phyloP scores from a whole-genome alignment of 2,113 vertebrate species.

The Tricholaema leucomelas region DNA sequence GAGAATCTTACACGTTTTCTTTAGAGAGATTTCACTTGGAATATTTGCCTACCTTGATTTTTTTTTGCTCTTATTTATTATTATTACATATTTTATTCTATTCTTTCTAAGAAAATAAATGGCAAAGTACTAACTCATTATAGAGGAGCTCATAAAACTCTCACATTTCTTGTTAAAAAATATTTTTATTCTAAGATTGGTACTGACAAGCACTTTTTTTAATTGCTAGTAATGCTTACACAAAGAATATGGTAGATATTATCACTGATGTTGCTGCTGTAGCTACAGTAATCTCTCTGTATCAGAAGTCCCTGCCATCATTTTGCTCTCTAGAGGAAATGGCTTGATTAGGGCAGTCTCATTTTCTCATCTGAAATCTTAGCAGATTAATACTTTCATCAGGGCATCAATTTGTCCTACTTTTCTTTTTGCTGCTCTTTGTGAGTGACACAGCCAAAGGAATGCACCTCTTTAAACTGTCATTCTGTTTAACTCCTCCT shows the following conservation, averaged over 20 bases:
- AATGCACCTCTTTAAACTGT: slow-evolving; percentile 63
- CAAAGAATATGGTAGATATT: neutral
- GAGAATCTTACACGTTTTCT: slow-evolving; percentile 2
- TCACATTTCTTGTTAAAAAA: slow-evolving; percentile 17
- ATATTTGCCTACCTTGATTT: slow-evolving; percentile 38
- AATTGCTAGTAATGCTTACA: slow-evolving; percentile 42
- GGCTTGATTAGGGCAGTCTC: slow-evolving; percentile 28
- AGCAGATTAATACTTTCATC: slow-evolving; percentile 64
- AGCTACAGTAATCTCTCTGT: neutral
- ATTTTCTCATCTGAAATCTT: slow-evolving; percentile 60
- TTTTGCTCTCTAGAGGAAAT: slow-evolving; percentile 4
- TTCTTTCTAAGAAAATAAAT: slow-evolving; percentile 53
- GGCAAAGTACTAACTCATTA: slow-evolving; percentile 56
- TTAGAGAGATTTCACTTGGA: slow-evolving; percentile 37
- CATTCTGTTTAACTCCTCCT: slow-evolving; percentile 69
- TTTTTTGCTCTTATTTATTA: slow-evolving; percentile 56
- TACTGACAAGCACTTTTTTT: slow-evolving; percentile 59
- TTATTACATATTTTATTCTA: slow-evolving; percentile 52
- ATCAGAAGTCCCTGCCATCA: neutral
- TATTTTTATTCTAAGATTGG: slow-evolving; percentile 14
- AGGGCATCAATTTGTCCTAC: slow-evolving; percentile 47
- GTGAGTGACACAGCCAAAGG: slow-evolving; percentile 63
- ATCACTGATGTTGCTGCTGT: neutral
- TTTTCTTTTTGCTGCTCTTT: slow-evolving; percentile 52
- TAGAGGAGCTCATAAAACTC: slow-evolving; percentile 23